Base-by-base conservation (phyloP, 1,140 invertebrate species). In the Tenebrio molitor region DNA sequence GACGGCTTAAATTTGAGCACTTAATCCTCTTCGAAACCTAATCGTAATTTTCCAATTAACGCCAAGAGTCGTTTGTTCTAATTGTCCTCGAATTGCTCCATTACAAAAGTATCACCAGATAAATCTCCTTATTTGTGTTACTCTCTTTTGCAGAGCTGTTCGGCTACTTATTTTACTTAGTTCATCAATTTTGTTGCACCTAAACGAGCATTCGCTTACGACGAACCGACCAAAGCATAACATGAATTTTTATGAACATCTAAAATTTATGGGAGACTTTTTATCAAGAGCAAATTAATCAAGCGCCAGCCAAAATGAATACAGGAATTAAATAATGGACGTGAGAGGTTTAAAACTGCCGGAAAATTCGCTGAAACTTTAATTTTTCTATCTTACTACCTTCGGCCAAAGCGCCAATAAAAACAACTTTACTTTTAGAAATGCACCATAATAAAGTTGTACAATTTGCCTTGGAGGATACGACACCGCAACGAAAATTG, bases 251-350 rank as follows among this genome's bases (percentile, higher is more conserved):
- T 7, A 50, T 50, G 44, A 50, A 50, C 44, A 19, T 50, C 23
- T 50, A 50, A 50, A 50, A 50, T 19, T 50, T 19, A 50, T 50
- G 44, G 23, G 44, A 50, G 44, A 50, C 15, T 50, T 50, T 50
- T 50, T 50, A 50, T 50, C 44, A 50, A 21, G 44, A 16, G 44
- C 17, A 50, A 50, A 50, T 19, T 50, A 50, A 50, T 50, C 19
- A 50, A 21, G 10, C 16, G 14, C 44, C 3, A 50, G 23, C n/a
- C 44, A n/a, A 50, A 50, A 50, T 50, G 19, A 50, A 50, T 50
- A 17, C 19, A 12, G 15, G 19, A 17, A 19, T 50, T 10, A 50
- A 50, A 50, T 50, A 41, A 41, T 33, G 29, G 29, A 33, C 10
- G 29, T 10, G 29, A 5, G 29, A 10, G 29, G 4, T 33, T 33